phyloP scores from a whole-genome alignment of 2,888 invertebrate genomes.

The Mythimna impura region DNA sequence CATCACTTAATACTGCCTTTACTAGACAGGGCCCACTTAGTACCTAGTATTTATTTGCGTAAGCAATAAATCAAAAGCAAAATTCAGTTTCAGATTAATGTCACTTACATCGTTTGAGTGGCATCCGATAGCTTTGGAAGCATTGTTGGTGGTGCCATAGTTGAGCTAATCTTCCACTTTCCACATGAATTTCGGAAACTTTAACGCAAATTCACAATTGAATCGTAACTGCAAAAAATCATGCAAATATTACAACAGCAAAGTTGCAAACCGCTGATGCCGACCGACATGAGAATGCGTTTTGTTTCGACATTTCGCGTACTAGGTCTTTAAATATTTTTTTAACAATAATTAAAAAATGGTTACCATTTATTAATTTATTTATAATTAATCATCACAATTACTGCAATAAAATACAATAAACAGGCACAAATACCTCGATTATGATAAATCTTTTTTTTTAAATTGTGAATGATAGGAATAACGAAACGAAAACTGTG shows the following conservation, averaged over 20 bases:
- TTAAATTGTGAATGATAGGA: background rate
- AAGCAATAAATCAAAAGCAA: conserved; percentile 54
- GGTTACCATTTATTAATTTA: background rate
- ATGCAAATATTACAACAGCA: conserved; percentile 78
- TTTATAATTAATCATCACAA: background rate
- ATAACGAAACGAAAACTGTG: conserved; percentile 34
- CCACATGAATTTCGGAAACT: conserved; percentile 79
- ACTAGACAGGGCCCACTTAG: conserved; percentile 2
- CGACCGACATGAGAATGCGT: conserved; percentile 82
- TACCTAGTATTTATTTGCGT: conserved; percentile 43
- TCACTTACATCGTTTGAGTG: conserved; percentile 88
- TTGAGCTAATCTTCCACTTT: conserved; percentile 73
- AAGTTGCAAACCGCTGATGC: conserved; percentile 74
- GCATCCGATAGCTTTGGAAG: conserved; percentile 85
- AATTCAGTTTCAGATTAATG: conserved; percentile 58
- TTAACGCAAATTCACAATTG: conserved; percentile 63
- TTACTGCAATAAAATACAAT: background rate
- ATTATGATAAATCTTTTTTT: background rate
- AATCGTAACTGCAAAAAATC: conserved; percentile 74
- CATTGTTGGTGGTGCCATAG: conserved; percentile 85
- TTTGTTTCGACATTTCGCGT: conserved; percentile 61
- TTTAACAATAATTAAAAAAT: background rate
- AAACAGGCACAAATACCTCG: background rate
- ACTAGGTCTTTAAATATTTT: background rate
- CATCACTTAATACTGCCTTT: background rate